Evolutionary conservation across 2,888 invertebrate species (phyloP).

Genomic region (Spodoptera exigua): DNA sequence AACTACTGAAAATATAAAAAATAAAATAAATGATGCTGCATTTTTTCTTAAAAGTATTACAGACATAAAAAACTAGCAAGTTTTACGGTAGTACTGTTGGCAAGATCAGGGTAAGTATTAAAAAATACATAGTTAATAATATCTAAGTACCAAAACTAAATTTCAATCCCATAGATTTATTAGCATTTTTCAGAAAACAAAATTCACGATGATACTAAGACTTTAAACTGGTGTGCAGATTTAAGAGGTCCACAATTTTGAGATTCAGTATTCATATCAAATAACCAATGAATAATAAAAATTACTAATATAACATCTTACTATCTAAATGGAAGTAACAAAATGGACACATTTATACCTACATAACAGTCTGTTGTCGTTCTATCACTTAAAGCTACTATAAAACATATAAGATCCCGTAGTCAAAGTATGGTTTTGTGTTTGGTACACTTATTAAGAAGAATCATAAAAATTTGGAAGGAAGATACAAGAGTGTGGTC

Average conservation of each 20-base stretch:
- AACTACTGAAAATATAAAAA: conserved; percentile 20
- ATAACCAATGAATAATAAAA: conserved; percentile 49
- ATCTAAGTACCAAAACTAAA: conserved; percentile 15
- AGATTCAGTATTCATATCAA: conserved; percentile 62
- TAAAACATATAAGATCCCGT: conserved; percentile 70
- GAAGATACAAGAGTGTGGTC: too few species aligned
- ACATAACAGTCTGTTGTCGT: conserved; percentile 76
- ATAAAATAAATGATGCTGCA: conserved; percentile 5
- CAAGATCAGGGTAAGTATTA: conserved; percentile 33
- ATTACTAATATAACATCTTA: conserved; percentile 62
- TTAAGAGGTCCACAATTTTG: conserved; percentile 50
- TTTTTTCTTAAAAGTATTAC: conserved; percentile 1
- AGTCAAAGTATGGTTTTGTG: conserved; percentile 61
- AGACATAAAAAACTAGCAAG: conserved; percentile 11
- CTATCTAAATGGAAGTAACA: conserved; percentile 64
- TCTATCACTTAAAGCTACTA: conserved; percentile 75
- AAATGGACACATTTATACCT: conserved; percentile 68
- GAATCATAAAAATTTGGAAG: background rate
- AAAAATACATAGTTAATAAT: conserved; percentile 10
- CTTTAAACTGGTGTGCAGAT: conserved; percentile 38
- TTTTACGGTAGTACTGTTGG: conserved; percentile 32
- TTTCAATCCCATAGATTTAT: conserved; percentile 6
- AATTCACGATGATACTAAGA: conserved; percentile 18
- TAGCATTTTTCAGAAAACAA: conserved; percentile 15
- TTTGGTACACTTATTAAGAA: conserved; percentile 58